Evolutionary conservation across 2,113 vertebrate genomes (phyloP).

Genomic region (Canis aureus): DNA sequence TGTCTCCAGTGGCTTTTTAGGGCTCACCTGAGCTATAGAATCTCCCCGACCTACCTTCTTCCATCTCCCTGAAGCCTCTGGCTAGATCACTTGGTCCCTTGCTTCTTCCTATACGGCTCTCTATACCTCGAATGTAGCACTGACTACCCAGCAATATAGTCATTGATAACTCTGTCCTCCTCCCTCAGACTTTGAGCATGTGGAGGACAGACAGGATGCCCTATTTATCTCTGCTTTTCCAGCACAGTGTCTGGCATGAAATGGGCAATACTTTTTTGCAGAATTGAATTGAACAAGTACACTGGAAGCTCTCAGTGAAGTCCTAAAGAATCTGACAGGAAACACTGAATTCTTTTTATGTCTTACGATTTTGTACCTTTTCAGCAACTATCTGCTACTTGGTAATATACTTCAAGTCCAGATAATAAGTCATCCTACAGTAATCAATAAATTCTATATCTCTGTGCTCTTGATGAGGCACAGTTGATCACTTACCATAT

Average conservation of each 20-base stretch:
- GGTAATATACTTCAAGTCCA: not conserved
- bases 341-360: slow-evolving; percentile 12
- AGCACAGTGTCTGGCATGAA: not conserved
- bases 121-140: not conserved
- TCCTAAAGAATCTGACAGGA: not conserved
- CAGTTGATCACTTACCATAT: not conserved
- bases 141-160: not conserved
- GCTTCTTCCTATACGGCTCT: not conserved
- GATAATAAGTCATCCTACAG: not conserved
- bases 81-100: not conserved
- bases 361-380: not conserved
- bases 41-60: not conserved
- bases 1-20: not conserved
- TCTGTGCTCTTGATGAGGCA: not conserved
- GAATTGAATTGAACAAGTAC: slow-evolving; percentile 12
- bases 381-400: not conserved
- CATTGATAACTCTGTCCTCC: slow-evolving; percentile 22
- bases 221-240: not conserved
- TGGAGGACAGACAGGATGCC: not conserved
- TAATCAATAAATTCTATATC: not conserved
- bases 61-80: not conserved
- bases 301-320: not conserved
- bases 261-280: not conserved
- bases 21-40: not conserved
- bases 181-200: not conserved